Evolutionary conservation across 2,113 vertebrate species (phyloP).

Genomic region (Poeciliopsis occidentalis): DNA sequence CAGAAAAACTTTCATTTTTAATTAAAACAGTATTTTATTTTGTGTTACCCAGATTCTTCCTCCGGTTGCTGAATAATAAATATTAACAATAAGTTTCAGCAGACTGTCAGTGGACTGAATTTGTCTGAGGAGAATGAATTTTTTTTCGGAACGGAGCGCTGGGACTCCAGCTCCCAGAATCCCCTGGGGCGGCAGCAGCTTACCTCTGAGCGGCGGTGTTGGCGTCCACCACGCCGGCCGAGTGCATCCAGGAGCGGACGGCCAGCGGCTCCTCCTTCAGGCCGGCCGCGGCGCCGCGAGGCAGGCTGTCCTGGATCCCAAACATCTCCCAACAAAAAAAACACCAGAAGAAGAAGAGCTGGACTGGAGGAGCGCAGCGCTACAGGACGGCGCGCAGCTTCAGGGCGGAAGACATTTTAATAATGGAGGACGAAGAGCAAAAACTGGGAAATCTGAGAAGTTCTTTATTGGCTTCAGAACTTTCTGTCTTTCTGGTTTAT

Average conservation of each 20-base stretch:
- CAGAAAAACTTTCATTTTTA: too few relatives aligned
- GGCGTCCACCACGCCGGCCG: conserved; percentile 66
- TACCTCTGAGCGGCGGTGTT: conserved; percentile 74
- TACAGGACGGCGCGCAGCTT: background rate
- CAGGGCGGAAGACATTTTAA: background rate
- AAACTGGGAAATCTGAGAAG: background rate
- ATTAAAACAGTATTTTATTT: background rate
- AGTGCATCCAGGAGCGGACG: conserved; percentile 72
- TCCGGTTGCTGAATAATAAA: background rate
- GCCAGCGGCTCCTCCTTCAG: conserved; percentile 74
- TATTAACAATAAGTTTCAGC: background rate
- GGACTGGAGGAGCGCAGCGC: background rate
- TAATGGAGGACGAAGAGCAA: background rate
- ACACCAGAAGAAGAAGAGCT: background rate
- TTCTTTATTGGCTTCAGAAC: conserved; percentile 27
- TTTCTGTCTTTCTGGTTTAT: conserved; percentile 30
- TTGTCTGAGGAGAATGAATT: background rate
- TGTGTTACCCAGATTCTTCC: background rate
- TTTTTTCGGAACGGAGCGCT: background rate
- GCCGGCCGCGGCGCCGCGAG: conserved; percentile 58
- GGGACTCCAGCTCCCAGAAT: conserved; percentile 63
- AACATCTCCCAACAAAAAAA: conserved; percentile 52
- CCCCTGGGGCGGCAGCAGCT: conserved; percentile 26
- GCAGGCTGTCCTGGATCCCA: conserved; percentile 63
- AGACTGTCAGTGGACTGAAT: background rate